Evolutionary conservation across 1,140 invertebrate genomes (phyloP), one percentile per base, ranked within the genome.

Genomic region (Spodoptera litura): DNA sequence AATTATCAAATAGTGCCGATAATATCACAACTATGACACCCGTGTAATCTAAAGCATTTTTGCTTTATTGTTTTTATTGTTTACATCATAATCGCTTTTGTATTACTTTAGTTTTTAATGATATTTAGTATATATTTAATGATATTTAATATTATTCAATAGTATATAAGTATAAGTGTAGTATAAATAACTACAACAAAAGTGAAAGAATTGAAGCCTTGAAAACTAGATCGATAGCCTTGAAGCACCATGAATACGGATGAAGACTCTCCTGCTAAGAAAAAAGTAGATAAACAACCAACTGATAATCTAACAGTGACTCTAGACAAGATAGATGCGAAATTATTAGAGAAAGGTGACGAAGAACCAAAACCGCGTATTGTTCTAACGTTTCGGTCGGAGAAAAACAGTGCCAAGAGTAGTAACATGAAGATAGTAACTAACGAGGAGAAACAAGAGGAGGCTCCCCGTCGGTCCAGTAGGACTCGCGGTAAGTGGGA

Each of bases 361-460:
- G 91, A 93, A 55, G 93, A 93, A 53, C 89, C 90, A 0, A 95
- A 95, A 74, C 95, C 95, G 1, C 89, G 95, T 10, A 95, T 95
- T 59, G 94, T 95, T 5, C 81, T 95, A 15, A 95, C 94, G 1
- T 94, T 95, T 81, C 90, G 94, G 4, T 95, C 95, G 11, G 95
- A 95, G 72, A 95, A 95, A 80, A 89, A 90, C 15, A 94, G 91
- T 72, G 88, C 91, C 2, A 94, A 91, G 74, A 94, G 79, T 62
- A 92, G 87, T 66, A 95, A 94, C 59, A 92, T 95, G 91, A 95
- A 95, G 81, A 95, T 95, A 10, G 92, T 95, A 4, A 91, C 93
- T 0, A 88, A 91, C 4, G 92, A 93, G 77, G 94, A 95, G 20
- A 95, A 94, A 81, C 91, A 93, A 12, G 92, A 94, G 58, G 91